A percentile compares a stretch with the other conserved stretches of the same genome.
Conservation (phyloP, 2,797 vertebrate genomes). For the Gymnoscopelus microlampas region DNA sequence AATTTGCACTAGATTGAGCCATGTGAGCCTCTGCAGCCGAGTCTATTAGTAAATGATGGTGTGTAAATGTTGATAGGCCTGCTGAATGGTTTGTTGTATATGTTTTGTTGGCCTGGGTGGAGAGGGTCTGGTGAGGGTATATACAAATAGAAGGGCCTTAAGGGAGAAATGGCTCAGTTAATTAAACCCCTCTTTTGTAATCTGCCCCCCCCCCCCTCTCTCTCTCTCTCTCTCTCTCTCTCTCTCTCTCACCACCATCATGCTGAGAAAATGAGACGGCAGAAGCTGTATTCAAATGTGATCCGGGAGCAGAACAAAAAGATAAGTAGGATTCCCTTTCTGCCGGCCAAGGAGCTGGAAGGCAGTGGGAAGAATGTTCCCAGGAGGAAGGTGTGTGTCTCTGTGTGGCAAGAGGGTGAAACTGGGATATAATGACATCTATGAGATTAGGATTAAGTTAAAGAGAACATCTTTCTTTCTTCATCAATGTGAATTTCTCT, state of each 20-base stretch:
- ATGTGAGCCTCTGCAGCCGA: slow-evolving; percentile 46
- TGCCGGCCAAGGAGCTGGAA: slow-evolving; percentile 68
- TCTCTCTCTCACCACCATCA: slow-evolving; percentile 71
- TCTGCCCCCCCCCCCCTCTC: slow-evolving; percentile 48
- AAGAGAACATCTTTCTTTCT: neutral
- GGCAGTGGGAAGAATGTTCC: slow-evolving; percentile 66
- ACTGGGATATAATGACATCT: no score
- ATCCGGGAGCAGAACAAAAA: slow-evolving; percentile 88
- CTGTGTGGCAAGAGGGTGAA: neutral
- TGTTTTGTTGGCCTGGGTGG: slow-evolving; percentile 66
- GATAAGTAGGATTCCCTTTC: slow-evolving; percentile 68
- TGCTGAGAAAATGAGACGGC: slow-evolving; percentile 87
- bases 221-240: slow-evolving; percentile 53
- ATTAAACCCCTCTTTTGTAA: slow-evolving; percentile 80
- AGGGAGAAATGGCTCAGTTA: slow-evolving; percentile 79
- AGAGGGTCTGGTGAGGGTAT: slow-evolving; percentile 58
- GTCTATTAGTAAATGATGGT: slow-evolving; percentile 67
- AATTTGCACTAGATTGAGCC: slow-evolving; percentile 58
- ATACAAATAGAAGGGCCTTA: slow-evolving; percentile 70
- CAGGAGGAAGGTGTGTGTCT: slow-evolving; percentile 85
- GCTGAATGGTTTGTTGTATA: slow-evolving; percentile 70
- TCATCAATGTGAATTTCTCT: slow-evolving; percentile 2
- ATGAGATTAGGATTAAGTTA: no score
- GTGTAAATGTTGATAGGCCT: slow-evolving; percentile 72
- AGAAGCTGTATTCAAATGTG: slow-evolving; percentile 88